Conservation (phyloP, 2,888 invertebrate species). For the Aricia artaxerxes region DNA sequence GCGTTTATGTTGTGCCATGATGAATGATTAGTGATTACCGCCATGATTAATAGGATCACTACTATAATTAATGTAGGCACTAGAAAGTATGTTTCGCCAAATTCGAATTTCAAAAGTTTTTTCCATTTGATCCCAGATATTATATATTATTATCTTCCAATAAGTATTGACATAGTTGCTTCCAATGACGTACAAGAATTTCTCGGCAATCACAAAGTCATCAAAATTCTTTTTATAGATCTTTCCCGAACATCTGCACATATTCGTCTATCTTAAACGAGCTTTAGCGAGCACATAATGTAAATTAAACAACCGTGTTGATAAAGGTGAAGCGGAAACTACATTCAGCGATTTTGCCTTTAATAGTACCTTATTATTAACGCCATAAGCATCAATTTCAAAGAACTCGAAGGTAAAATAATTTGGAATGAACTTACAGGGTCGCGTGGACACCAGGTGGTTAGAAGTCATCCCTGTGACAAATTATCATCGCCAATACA, state of each 20-base stretch:
- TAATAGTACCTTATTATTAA: neutral
- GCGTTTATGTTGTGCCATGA: no score
- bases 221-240: slow-evolving; percentile 33
- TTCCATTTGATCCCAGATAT: neutral
- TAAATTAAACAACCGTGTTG: slow-evolving; percentile 76
- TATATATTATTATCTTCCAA: neutral
- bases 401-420: neutral
- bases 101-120: neutral
- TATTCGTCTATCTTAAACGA: slow-evolving; percentile 75
- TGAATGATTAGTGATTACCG: no score
- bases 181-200: neutral
- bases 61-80: no score
- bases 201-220: neutral
- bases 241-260: slow-evolving; percentile 67
- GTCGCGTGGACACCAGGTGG: slow-evolving; percentile 74
- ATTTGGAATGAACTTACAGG: slow-evolving; percentile 49
- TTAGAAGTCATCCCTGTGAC: slow-evolving; percentile 64
- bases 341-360: neutral
- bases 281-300: slow-evolving; percentile 77
- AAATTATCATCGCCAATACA: slow-evolving; percentile 69
- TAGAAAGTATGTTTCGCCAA: neutral
- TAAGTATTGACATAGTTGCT: neutral
- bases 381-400: neutral
- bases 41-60: no score
- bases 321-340: slow-evolving; percentile 61